Evolutionary conservation across 2,888 invertebrate genomes (phyloP).

Genomic region (Lepidocyrtinus sp.): DNA sequence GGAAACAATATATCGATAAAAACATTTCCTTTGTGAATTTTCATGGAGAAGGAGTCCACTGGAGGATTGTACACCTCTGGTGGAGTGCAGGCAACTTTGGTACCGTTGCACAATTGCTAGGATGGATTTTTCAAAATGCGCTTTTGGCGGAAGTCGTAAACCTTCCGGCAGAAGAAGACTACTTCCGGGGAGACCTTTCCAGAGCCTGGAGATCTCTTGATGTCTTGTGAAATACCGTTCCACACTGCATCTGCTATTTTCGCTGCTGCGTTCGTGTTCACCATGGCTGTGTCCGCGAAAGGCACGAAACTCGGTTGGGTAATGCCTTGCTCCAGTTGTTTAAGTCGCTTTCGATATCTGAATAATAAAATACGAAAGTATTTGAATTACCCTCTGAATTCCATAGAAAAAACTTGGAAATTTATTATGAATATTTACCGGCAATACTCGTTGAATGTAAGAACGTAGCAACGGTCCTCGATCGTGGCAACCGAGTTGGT

Average conservation of each 20-base stretch:
- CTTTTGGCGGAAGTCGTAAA: slow-evolving; percentile 95
- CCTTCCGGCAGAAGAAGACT: slow-evolving; percentile 94
- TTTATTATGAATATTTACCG: slow-evolving; percentile 77
- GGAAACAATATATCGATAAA: too few species aligned
- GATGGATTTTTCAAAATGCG: slow-evolving; percentile 77
- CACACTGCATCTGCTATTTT: slow-evolving; percentile 68
- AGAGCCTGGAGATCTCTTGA: slow-evolving; percentile 74
- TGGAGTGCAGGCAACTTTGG: neutral
- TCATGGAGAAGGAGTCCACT: too few species aligned
- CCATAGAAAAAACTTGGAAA: neutral
- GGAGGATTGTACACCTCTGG: neutral
- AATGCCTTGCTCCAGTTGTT: slow-evolving; percentile 84
- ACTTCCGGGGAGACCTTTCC: slow-evolving; percentile 83
- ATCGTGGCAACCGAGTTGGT: slow-evolving; percentile 97
- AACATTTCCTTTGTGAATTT: too few species aligned
- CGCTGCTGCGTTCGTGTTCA: slow-evolving; percentile 63
- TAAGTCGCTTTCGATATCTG: slow-evolving; percentile 89
- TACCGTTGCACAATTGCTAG: slow-evolving; percentile 60
- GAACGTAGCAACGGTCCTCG: slow-evolving; percentile 97
- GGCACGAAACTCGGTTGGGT: slow-evolving; percentile 84
- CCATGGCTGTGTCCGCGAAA: slow-evolving; percentile 67
- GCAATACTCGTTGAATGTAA: slow-evolving; percentile 97
- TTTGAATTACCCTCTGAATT: neutral
- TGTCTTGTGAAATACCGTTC: slow-evolving; percentile 57
- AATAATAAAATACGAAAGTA: slow-evolving; percentile 66